Evolutionary conservation across 2,113 vertebrate genomes (phyloP).

Genomic region (Gymnogyps californianus): DNA sequence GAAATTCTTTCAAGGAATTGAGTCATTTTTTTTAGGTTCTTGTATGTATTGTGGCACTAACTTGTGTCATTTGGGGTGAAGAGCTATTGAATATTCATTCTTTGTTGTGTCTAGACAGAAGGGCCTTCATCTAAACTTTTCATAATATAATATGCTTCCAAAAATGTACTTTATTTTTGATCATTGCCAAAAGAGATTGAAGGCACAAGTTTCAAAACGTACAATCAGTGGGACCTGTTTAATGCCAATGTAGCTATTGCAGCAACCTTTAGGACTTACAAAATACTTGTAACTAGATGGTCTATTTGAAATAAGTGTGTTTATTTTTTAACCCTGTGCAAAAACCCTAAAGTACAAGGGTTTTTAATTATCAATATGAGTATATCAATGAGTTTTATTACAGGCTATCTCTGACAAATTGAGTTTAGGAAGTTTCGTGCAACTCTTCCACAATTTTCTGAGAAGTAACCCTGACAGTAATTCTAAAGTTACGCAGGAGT

Average conservation of each 20-base stretch:
- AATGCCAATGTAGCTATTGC: neutral
- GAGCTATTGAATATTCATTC: neutral
- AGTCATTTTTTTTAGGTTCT: neutral
- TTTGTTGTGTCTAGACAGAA: conserved; percentile 40
- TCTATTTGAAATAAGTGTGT: neutral
- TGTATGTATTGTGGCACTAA: conserved; percentile 33
- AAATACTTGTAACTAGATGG: neutral
- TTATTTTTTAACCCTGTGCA: neutral
- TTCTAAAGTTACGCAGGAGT: neutral
- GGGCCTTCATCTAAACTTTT: neutral
- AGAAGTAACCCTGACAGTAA: neutral
- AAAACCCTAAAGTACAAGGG: rapidly evolving
- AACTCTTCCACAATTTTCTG: neutral
- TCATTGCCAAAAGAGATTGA: neutral
- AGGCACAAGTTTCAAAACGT: neutral
- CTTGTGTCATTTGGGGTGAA: conserved; percentile 19
- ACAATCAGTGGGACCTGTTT: neutral
- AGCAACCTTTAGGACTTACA: neutral
- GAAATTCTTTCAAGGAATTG: neutral
- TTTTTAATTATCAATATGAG: neutral
- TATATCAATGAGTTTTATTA: neutral
- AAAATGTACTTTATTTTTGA: neutral
- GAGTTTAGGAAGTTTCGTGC: neutral
- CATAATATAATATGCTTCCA: neutral
- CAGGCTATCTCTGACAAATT: neutral